Conservation (phyloP, 1,140 invertebrate species). For the Triops longicaudatus region DNA sequence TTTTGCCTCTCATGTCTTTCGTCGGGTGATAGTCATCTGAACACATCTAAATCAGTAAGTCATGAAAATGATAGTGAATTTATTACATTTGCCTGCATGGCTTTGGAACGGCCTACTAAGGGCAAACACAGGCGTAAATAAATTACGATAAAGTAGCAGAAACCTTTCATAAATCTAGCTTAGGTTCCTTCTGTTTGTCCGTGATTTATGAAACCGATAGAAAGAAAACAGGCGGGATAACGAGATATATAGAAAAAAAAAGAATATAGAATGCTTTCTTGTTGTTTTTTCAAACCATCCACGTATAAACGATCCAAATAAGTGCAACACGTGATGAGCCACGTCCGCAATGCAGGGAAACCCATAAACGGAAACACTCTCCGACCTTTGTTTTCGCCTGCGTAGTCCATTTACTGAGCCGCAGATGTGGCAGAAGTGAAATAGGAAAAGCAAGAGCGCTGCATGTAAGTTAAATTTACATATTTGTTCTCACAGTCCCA, state of each 20-base stretch:
- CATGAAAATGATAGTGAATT: too few species aligned
- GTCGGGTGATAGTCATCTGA: too few species aligned
- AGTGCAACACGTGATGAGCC: conserved; percentile 1
- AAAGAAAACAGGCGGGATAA: too few species aligned
- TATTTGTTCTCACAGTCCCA: background rate
- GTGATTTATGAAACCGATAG: too few species aligned
- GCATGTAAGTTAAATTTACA: background rate
- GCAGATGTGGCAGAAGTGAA: background rate
- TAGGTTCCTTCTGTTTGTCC: too few species aligned
- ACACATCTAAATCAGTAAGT: too few species aligned
- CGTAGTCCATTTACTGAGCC: background rate
- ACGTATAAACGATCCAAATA: background rate
- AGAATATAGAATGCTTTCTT: background rate
- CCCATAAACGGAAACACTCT: background rate
- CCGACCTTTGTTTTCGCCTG: background rate
- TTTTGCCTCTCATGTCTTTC: background rate
- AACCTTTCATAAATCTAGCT: too few species aligned
- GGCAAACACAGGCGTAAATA: too few species aligned
- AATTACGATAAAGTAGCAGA: too few species aligned
- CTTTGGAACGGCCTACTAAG: too few species aligned
- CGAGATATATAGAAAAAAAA: too few species aligned
- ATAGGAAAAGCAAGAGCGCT: background rate
- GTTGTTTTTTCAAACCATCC: background rate
- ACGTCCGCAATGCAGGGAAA: conserved; percentile 13
- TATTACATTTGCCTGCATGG: too few species aligned